Evolutionary conservation across 2,113 vertebrate genomes (phyloP), one percentile per base, ranked within the genome.

Genomic region (Cyprinodon brontotheroides): DNA sequence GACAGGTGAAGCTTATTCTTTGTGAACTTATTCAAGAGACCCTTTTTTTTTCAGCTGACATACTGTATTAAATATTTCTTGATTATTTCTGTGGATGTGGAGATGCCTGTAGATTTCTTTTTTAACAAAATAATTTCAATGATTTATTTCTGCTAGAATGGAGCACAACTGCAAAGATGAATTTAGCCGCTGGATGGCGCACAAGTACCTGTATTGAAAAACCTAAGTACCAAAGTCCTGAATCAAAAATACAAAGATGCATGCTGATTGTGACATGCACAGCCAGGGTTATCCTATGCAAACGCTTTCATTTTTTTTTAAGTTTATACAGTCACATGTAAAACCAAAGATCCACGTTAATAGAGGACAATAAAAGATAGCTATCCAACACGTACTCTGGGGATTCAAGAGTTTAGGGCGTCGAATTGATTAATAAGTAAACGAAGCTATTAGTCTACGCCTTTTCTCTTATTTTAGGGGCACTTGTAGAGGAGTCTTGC

Each of bases 101-200:
- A 72, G 73, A 48, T 0, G 68, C 66, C 61, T 74, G 20, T 41
- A 63, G 7, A 66, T 45, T 4, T 38, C 39, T 22, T 22, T 13
- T 80, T 79, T 41, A 22, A 15, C 4, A 17, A 69, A 72, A 50
- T 15, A 22, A 22, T 66, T 37, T 60, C n/a, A 8, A 38, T 40
- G 8, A 17, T 68, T 59, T n/a, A 4, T 29, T 68, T 59, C 41
- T 45, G 6, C n/a, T 20, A 3, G 36, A 43, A 3, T 17, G 38
- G 65, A 70, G 10, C 47, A 15, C 11, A 6, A n/a, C 41, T 80
- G 86, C 74, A 83, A 39, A 36, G 17, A 41, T 45, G 8, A 79
- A 57, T 66, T 5, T 61, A 3, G 20, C 93, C 94, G 92, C 92
- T 90, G 87, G 93, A 74, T 93, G 94, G 92, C 90, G 93, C 91